Percentiles rank a stretch among this genome's conserved stretches.
These are phyloP conservation scores for Peromyscus nudipes DNA, from an alignment of 2,797 vertebrate species.

Conservation along the genomic window DNA sequence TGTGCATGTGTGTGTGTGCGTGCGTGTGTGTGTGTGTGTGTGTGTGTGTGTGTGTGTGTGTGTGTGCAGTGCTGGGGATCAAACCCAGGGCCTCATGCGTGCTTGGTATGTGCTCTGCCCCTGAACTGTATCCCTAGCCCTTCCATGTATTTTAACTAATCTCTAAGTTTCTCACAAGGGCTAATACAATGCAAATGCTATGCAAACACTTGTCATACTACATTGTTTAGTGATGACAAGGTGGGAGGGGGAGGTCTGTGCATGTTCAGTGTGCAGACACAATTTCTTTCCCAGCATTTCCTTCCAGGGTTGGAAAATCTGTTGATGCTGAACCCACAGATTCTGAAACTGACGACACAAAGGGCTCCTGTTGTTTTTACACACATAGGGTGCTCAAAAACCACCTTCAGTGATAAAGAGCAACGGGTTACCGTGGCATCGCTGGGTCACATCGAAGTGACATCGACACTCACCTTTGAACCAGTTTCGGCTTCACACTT, in stretches of 20 bases:
- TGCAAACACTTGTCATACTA: background rate
- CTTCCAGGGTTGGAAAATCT: background rate
- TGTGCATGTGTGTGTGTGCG: background rate
- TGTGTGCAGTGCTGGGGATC: background rate
- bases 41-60: background rate
- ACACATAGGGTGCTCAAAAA: background rate
- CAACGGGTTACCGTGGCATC: background rate
- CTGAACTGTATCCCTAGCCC: background rate
- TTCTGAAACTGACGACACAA: too few relatives aligned
- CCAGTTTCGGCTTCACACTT: conserved; percentile 38
- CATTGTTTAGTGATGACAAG: conserved; percentile 1
- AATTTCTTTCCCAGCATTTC: background rate
- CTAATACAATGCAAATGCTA: conserved; percentile 4
- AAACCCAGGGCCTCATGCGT: background rate
- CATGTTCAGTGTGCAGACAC: background rate
- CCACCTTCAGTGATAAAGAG: background rate
- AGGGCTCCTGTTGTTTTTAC: background rate
- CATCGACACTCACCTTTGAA: background rate
- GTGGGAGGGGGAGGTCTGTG: background rate
- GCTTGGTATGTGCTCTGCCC: background rate
- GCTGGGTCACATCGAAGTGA: background rate
- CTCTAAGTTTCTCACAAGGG: background rate
- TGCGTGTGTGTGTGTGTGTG: too few relatives aligned
- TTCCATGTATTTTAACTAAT: background rate
- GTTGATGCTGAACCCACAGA: background rate